Evolutionary conservation across 1,140 invertebrate species (phyloP).

Genomic region (Zaprionus davidi): DNA sequence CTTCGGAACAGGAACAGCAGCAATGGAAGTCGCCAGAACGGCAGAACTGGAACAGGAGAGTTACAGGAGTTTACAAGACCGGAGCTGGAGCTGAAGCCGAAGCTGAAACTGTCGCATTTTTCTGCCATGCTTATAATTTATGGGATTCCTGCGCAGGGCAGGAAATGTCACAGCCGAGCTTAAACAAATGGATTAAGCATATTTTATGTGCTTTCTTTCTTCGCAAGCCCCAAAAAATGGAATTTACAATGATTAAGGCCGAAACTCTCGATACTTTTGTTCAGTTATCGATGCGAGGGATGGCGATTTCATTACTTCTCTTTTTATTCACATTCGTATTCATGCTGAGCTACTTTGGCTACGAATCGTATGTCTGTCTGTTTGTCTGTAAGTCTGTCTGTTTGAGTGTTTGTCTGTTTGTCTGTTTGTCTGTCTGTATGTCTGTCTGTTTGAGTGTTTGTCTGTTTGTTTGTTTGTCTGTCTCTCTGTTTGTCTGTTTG

Average conservation of each 20-base stretch:
- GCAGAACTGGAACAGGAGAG: neutral
- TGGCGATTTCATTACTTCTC: neutral
- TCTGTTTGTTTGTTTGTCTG: neutral
- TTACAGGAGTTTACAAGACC: neutral
- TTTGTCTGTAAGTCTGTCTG: neutral
- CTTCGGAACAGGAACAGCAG: slow-evolving; percentile 5
- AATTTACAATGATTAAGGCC: neutral
- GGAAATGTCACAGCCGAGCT: slow-evolving; percentile 34
- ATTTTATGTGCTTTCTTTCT: slow-evolving; percentile 21
- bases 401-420: neutral
- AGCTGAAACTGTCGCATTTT: slow-evolving; percentile 22
- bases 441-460: neutral
- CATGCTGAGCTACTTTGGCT: too few relatives aligned
- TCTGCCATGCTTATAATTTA: slow-evolving; percentile 35
- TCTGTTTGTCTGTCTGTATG: neutral
- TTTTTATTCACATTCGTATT: neutral
- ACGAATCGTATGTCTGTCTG: neutral
- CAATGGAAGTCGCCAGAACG: neutral
- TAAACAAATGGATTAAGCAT: slow-evolving; percentile 39
- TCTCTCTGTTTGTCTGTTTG: neutral
- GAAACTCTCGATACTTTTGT: neutral
- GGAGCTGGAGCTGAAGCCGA: neutral
- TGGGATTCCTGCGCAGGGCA: slow-evolving; percentile 12
- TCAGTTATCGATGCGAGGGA: neutral
- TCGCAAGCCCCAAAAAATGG: neutral